Conservation (phyloP, 92 coral and sea anemone genomes). For the Diadumene lineata region DNA sequence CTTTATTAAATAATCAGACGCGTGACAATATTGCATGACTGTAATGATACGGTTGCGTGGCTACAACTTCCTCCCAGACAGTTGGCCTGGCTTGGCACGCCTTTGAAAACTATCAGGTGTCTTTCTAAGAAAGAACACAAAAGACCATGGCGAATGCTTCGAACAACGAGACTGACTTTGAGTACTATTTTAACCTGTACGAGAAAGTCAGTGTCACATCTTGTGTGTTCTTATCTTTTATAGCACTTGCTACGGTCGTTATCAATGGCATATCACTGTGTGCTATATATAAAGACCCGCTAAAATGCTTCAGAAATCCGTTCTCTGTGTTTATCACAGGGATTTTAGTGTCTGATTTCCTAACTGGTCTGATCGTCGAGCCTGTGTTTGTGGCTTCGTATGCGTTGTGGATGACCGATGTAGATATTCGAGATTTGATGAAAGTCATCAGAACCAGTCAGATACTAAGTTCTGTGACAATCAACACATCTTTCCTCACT, state of each 20-base stretch:
- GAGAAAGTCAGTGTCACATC: constrained; percentile 15
- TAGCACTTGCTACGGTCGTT: constrained; percentile 50
- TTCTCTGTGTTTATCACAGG: constrained; percentile 74
- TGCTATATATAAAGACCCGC: constrained; percentile 74
- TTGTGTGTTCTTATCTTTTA: constrained; percentile 15
- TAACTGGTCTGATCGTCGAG: constrained; percentile 73
- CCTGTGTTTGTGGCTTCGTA: constrained; percentile 50
- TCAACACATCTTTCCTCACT: constrained; percentile 70
- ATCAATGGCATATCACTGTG: constrained; percentile 67
- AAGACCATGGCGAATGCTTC: constrained; percentile 1
- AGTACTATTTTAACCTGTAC: not conserved
- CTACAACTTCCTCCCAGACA: too few species aligned
- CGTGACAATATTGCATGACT: too few species aligned
- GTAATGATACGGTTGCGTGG: too few species aligned
- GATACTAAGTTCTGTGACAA: constrained; percentile 52
- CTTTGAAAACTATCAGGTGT: not conserved
- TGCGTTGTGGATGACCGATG: not conserved
- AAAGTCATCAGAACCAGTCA: constrained; percentile 38
- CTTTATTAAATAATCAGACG: too few species aligned
- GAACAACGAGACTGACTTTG: not conserved
- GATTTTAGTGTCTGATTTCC: constrained; percentile 64
- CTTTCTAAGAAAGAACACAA: not conserved
- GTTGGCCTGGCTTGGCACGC: not conserved
- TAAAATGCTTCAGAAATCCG: constrained; percentile 81
- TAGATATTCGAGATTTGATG: not conserved